phyloP scores from a whole-genome alignment of 2,113 vertebrate species.

The Terrapene triunguis region DNA sequence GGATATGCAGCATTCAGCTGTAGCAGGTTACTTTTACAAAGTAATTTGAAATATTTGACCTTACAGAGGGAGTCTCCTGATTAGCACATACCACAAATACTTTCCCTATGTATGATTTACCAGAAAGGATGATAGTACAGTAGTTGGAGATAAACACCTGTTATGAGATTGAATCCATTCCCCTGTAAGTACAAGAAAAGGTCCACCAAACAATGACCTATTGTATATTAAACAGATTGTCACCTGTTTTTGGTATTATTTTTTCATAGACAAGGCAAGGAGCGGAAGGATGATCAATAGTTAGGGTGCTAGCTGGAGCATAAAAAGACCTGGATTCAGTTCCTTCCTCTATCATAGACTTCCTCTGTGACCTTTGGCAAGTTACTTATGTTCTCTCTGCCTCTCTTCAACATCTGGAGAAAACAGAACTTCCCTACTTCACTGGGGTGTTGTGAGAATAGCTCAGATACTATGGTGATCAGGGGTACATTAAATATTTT shows the following conservation, averaged over 20 bases:
- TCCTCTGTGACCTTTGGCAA: not conserved
- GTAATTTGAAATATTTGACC: not conserved
- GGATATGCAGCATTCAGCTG: not conserved
- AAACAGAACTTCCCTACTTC: not conserved
- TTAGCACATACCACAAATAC: not conserved
- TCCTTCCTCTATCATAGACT: not conserved
- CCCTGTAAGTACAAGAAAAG: not conserved
- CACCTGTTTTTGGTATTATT: not conserved
- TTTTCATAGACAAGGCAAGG: not conserved
- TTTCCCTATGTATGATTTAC: not conserved
- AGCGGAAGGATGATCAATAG: not conserved
- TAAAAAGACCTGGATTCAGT: not conserved
- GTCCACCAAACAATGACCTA: not conserved
- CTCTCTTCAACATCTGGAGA: not conserved
- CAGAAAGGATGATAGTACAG: not conserved
- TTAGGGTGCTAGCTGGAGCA: not conserved
- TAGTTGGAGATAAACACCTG: no score
- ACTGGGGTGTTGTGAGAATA: not conserved
- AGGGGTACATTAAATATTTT: not conserved
- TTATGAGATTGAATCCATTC: not conserved
- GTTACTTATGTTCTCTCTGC: not conserved
- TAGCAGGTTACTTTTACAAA: not conserved
- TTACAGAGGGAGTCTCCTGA: not conserved
- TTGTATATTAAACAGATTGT: not conserved
- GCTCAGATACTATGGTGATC: not conserved